Percentiles rank a stretch among this genome's conserved stretches.
These are phyloP conservation scores for Zeugodacus cucurbitae DNA, from an alignment of 1,140 invertebrate species.

Conservation along the genomic window DNA sequence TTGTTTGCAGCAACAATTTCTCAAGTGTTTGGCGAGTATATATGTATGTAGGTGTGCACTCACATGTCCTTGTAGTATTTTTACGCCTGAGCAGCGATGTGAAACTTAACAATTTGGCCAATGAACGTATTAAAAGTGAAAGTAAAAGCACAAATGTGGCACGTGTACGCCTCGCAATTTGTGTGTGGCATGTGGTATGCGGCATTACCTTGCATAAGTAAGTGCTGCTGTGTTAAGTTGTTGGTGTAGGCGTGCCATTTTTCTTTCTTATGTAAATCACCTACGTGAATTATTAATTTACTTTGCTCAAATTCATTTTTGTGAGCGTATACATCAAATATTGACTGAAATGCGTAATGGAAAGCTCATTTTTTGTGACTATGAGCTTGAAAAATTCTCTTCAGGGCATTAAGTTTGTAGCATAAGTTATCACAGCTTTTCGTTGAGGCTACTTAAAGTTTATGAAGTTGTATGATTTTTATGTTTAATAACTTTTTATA, in stretches of 20 bases:
- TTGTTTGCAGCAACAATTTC: neutral
- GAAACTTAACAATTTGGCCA: slow-evolving; percentile 1
- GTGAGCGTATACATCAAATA: too few relatives aligned
- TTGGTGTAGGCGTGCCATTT: neutral
- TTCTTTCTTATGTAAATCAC: neutral
- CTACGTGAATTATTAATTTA: neutral
- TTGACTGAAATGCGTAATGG: too few relatives aligned
- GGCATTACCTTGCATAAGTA: neutral
- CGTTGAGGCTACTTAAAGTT: too few relatives aligned
- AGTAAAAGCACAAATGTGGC: neutral
- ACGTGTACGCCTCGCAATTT: neutral
- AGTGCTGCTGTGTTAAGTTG: neutral
- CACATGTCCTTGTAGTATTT: neutral
- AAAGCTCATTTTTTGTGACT: too few relatives aligned
- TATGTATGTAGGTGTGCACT: neutral
- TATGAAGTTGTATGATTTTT: too few relatives aligned
- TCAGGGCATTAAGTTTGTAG: too few relatives aligned
- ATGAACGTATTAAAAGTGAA: slow-evolving; percentile 4
- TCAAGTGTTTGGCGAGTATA: neutral
- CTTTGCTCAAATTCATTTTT: neutral
- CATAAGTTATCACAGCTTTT: too few relatives aligned
- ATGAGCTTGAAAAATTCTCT: too few relatives aligned
- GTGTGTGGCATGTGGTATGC: neutral
- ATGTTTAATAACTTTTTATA: too few relatives aligned
- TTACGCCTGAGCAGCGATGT: neutral